Conservation (phyloP, 2,888 invertebrate genomes). For the Pasiphila rectangulata region DNA sequence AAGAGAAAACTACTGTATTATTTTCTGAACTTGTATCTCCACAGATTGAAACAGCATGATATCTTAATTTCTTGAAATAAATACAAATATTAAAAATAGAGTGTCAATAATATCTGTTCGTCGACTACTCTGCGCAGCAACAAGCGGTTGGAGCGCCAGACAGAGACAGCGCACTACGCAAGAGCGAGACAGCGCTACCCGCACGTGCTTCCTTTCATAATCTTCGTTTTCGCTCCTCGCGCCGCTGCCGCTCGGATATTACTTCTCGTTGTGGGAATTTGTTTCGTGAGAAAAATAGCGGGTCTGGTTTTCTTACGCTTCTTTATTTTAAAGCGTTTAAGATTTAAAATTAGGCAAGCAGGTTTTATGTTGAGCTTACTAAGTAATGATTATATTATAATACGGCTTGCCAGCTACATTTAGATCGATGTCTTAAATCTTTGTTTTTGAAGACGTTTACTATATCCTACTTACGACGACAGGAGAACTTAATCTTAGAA, state of each 20-base stretch:
- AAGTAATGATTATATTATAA: no score
- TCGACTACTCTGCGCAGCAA: slow-evolving; percentile 30
- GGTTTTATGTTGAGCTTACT: slow-evolving; percentile 26
- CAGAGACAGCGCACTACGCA: slow-evolving; percentile 41
- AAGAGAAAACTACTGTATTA: no score
- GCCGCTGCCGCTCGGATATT: slow-evolving; percentile 67
- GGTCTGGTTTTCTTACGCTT: slow-evolving; percentile 38
- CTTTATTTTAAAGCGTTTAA: slow-evolving; percentile 24
- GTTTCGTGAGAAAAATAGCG: slow-evolving; percentile 55
- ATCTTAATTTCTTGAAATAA: no score
- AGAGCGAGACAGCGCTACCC: slow-evolving; percentile 51
- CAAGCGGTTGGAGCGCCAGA: slow-evolving; percentile 29
- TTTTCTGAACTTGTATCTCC: no score
- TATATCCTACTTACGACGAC: no score
- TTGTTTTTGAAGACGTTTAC: no score
- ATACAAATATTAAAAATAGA: not conserved
- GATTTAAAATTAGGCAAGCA: not conserved
- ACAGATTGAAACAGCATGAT: no score
- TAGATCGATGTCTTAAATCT: no score
- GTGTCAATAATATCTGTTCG: not conserved
- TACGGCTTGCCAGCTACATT: no score
- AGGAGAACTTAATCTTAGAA: no score
- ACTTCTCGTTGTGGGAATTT: slow-evolving; percentile 67
- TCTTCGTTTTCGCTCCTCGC: slow-evolving; percentile 68
- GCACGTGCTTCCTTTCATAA: slow-evolving; percentile 76